Percentiles rank a stretch among this genome's conserved stretches.
phyloP scores from a whole-genome alignment of 2,888 invertebrate genomes.

The Odiellus spinosus region DNA sequence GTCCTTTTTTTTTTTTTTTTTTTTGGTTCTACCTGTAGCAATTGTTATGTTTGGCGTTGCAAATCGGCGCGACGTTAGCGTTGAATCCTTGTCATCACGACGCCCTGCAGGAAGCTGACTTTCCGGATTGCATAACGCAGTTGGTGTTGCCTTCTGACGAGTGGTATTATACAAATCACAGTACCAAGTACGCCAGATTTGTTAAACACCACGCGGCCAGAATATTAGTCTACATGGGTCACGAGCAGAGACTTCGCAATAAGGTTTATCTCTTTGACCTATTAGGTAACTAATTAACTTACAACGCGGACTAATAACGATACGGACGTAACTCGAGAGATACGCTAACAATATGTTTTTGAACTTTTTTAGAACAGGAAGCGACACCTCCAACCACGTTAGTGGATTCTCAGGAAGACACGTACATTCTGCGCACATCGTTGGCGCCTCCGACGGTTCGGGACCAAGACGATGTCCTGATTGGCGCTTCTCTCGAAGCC shows the following conservation, averaged over 20 bases:
- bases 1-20: too few relatives aligned
- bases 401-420: slow-evolving; percentile 32
- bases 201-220: slow-evolving; percentile 48
- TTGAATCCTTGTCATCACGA: slow-evolving; percentile 40
- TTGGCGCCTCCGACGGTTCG: slow-evolving; percentile 34
- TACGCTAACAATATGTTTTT: neutral
- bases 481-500: slow-evolving; percentile 39
- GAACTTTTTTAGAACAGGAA: slow-evolving; percentile 23
- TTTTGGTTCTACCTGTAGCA: too few relatives aligned
- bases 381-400: slow-evolving; percentile 26
- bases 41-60: slow-evolving; percentile 43
- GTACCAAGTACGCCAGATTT: slow-evolving; percentile 43
- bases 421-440: slow-evolving; percentile 36
- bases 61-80: slow-evolving; percentile 42
- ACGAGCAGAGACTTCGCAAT: slow-evolving; percentile 42
- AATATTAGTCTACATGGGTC: slow-evolving; percentile 44
- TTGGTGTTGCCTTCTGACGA: slow-evolving; percentile 47
- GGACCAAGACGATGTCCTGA: slow-evolving; percentile 25
- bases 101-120: slow-evolving; percentile 39
- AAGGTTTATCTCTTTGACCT: slow-evolving; percentile 43
- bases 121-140: slow-evolving; percentile 44
- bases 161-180: slow-evolving; percentile 50
- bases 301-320: too few relatives aligned
- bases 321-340: too few relatives aligned
- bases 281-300: slow-evolving; percentile 35